Conservation (phyloP, 2,888 invertebrate genomes). For the Lycaena phlaeas region DNA sequence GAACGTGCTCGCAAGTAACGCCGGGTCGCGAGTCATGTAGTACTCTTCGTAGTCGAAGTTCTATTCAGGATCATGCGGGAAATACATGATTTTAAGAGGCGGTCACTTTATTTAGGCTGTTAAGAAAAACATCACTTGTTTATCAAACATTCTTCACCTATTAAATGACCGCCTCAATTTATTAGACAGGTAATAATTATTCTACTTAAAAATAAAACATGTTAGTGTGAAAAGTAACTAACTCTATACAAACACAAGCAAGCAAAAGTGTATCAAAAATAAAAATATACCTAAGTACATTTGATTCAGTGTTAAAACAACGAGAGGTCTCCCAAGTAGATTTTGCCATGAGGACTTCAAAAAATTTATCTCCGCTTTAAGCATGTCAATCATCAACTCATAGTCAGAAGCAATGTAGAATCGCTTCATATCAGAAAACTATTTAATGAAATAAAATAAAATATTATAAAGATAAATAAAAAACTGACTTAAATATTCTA, state of each 20-base stretch:
- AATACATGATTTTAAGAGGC: too few relatives aligned
- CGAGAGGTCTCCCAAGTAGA: conserved; percentile 95
- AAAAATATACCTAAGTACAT: conserved; percentile 86
- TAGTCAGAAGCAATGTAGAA: conserved; percentile 99
- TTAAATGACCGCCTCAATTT: too few relatives aligned
- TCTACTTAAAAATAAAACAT: conserved; percentile 1
- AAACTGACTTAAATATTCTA: too few relatives aligned
- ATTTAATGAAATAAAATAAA: conserved; percentile 38
- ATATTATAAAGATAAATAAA: conserved; percentile 7
- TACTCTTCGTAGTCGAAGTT: conserved; percentile 94
- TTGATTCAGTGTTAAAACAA: conserved; percentile 91
- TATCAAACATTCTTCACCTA: too few relatives aligned
- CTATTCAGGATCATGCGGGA: conserved; percentile 70
- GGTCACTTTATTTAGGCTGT: too few relatives aligned
- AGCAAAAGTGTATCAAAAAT: conserved; percentile 2
- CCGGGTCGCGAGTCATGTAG: conserved; percentile 97
- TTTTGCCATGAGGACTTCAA: conserved; percentile 99
- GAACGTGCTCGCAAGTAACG: conserved; percentile 94
- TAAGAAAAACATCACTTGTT: too few relatives aligned
- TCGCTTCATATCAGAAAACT: conserved; percentile 98
- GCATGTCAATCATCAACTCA: conserved; percentile 97
- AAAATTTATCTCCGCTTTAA: conserved; percentile 97
- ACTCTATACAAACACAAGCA: background rate
- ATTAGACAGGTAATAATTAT: background rate
- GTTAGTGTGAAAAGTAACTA: background rate